phyloP scores from a whole-genome alignment of 2,888 invertebrate genomes.

The Drosophila yooni region DNA sequence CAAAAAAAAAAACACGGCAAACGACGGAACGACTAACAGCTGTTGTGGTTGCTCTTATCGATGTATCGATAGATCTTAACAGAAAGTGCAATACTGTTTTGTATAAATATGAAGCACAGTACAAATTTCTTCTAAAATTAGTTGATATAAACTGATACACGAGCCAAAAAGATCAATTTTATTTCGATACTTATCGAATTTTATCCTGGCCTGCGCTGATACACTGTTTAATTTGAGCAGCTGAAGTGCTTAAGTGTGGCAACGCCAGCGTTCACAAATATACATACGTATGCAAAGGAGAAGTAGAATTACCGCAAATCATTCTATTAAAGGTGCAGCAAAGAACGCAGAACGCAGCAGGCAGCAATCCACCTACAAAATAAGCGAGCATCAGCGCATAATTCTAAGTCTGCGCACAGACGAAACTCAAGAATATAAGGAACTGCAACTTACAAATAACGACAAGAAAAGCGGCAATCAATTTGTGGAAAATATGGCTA shows the following conservation, averaged over 20 bases:
- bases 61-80: conserved; percentile 35
- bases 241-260: conserved; percentile 39
- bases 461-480: conserved; percentile 28
- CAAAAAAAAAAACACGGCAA: conserved; percentile 40
- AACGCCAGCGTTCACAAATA: conserved; percentile 28
- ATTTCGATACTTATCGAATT: background rate
- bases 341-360: conserved; percentile 34
- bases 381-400: conserved; percentile 14
- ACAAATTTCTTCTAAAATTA: background rate
- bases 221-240: conserved; percentile 24
- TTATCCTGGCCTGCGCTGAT: conserved; percentile 10
- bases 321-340: conserved; percentile 54
- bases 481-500: conserved; percentile 61
- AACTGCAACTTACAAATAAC: conserved; percentile 22
- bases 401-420: conserved; percentile 29
- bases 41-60: conserved; percentile 38
- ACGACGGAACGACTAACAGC: conserved; percentile 30
- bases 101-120: background rate
- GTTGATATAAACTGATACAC: background rate
- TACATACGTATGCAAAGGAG: conserved; percentile 49
- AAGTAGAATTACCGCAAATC: conserved; percentile 56
- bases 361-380: conserved; percentile 22
- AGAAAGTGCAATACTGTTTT: background rate
- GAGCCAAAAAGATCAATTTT: background rate
- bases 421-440: conserved; percentile 24